Base-by-base conservation (phyloP, 2,888 invertebrate species). In the Dione juno region DNA sequence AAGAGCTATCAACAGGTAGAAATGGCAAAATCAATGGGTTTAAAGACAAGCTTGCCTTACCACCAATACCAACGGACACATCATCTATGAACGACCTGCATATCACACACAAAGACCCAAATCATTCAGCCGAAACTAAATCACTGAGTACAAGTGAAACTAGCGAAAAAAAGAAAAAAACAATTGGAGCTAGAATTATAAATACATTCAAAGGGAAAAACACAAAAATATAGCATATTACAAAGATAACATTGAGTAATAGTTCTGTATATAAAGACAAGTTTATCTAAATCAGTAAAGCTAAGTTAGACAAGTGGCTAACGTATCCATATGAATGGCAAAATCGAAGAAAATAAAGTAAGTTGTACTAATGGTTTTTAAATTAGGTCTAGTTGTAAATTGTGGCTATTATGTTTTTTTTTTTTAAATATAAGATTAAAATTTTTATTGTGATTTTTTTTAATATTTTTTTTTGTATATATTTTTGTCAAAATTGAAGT, bases 71-170 rank as follows among this genome's bases (percentile, higher is more conserved):
- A 0, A 68, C 66, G 0, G 75, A 75, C 16, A 78, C 80, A 10
- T 66, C 76, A 2, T 84, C 84, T 1, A 74, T 80, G 73, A 76
- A 75, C n/a, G 79, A 75, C 11, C 70, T 84, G 10, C 76, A 79
- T 19, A 54, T 68, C 53, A n/a, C 74, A 6, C 28, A 48, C 77
- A 35, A 72, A 57, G 72, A 68, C 41, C 67, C 59, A 2, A 35
- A n/a, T 0, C 61, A 50, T 7, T 66, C 73, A 28, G 77, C 74
- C 3, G 84, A 85, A 64, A 77, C 77, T 14, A 76, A 77, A 40
- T 84, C 84, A 0, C 16, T 81, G 6, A 77, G 79, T 74, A 58
- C 78, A 21, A 85, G 80, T 50, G 76, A 81, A 57, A 72, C 70
- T 11, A 79, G 77, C 21, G 77, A 78, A 13, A 67, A 58, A 3